These are phyloP conservation scores for Sebastes nivosus DNA, from an alignment of 2,797 vertebrate genomes.

Conservation along the genomic window DNA sequence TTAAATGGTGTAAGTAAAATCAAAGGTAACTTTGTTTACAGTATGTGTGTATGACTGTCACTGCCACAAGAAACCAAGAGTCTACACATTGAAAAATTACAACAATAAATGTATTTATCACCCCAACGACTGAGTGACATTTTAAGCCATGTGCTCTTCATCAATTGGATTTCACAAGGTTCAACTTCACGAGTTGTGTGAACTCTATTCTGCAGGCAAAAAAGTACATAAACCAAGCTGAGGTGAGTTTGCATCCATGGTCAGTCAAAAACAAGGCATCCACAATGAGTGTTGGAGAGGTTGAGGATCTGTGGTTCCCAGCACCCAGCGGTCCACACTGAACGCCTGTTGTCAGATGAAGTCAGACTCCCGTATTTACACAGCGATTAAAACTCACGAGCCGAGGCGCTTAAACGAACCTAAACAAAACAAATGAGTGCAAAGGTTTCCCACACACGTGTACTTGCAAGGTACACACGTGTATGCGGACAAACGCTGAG, in stretches of 20 bases:
- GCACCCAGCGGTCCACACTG: constrained; percentile 50
- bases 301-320: constrained; percentile 66
- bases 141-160: neutral
- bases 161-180: neutral
- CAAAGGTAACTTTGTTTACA: too few relatives aligned
- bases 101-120: neutral
- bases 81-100: neutral
- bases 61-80: neutral
- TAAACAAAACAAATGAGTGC: constrained; percentile 80
- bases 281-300: neutral
- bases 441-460: constrained; percentile 55
- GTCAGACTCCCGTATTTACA: constrained; percentile 89
- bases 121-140: neutral
- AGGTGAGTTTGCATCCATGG: neutral
- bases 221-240: constrained; percentile 1
- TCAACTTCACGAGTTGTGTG: neutral
- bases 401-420: constrained; percentile 61
- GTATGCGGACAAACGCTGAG: neutral
- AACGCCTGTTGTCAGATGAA: constrained; percentile 81
- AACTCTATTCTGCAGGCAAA: constrained; percentile 17
- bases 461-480: neutral
- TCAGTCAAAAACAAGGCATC: constrained; percentile 10
- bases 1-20: neutral
- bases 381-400: constrained; percentile 85
- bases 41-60: neutral